Percentiles rank a stretch among this genome's conserved stretches.
These are phyloP conservation scores for Corydoras sp. DNA, from an alignment of 2,113 vertebrate genomes.

Conservation along the genomic window DNA sequence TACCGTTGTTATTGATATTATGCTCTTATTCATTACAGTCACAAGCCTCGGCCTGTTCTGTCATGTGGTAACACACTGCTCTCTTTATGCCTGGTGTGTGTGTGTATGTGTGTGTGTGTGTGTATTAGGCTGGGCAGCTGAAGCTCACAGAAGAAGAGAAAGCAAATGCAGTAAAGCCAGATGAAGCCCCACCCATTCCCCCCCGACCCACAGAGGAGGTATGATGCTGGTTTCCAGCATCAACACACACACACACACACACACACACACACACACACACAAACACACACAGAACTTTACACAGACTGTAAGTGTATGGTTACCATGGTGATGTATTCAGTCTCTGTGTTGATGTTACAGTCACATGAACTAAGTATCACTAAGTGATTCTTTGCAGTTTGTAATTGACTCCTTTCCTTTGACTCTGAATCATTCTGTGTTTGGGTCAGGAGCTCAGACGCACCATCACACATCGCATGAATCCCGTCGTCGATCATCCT, in stretches of 20 bases:
- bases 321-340: no score
- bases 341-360: no score
- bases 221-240: neutral
- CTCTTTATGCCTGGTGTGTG: neutral
- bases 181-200: conserved; percentile 40
- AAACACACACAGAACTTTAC: no score
- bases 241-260: neutral
- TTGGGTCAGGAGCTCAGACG: conserved; percentile 49
- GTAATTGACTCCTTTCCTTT: neutral
- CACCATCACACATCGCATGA: conserved; percentile 9
- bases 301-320: no score
- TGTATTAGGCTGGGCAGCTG: conserved; percentile 25
- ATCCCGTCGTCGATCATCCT: conserved; percentile 11
- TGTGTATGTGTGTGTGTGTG: conserved; percentile 28
- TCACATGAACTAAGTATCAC: neutral
- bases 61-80: neutral
- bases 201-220: conserved; percentile 49
- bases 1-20: neutral
- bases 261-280: neutral
- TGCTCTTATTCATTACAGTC: neutral
- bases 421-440: neutral
- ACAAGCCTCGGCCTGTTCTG: no score
- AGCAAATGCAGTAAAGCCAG: conserved; percentile 41
- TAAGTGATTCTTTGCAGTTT: neutral
- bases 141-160: conserved; percentile 42